Evolutionary conservation across 2,797 vertebrate genomes (phyloP).

Genomic region (Brachyrhaphis roseni): DNA sequence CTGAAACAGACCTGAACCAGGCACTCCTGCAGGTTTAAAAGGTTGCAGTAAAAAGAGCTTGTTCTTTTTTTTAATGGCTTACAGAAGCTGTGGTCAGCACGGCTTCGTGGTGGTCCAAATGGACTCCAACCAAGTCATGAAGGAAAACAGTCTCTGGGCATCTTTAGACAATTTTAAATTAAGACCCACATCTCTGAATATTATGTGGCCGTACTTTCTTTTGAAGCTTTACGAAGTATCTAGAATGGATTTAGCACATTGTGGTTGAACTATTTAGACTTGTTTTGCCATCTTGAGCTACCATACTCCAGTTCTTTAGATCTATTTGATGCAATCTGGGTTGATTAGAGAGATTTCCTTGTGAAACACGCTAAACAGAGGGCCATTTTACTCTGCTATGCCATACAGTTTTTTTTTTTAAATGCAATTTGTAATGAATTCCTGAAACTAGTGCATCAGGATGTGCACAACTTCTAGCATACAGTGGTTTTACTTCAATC

Average conservation of each 20-base stretch:
- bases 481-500: neutral
- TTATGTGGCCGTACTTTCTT: neutral
- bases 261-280: neutral
- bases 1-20: slow-evolving; percentile 16
- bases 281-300: neutral
- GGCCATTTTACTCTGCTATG: neutral
- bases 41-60: slow-evolving; percentile 45
- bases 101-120: slow-evolving; percentile 41
- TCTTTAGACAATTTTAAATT: neutral
- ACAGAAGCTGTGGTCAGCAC: slow-evolving; percentile 29
- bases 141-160: slow-evolving; percentile 9
- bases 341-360: neutral
- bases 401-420: too few species aligned
- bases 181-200: neutral
- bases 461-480: neutral
- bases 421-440: neutral
- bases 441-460: neutral
- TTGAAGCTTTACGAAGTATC: neutral
- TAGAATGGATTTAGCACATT: neutral
- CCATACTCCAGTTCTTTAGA: neutral
- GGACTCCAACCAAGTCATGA: slow-evolving; percentile 4
- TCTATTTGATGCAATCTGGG: neutral
- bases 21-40: slow-evolving; percentile 31
- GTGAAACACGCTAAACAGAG: neutral
- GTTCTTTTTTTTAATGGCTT: slow-evolving; percentile 25